Conservation (phyloP, 1,140 invertebrate species). For the Bombus balteatus region DNA sequence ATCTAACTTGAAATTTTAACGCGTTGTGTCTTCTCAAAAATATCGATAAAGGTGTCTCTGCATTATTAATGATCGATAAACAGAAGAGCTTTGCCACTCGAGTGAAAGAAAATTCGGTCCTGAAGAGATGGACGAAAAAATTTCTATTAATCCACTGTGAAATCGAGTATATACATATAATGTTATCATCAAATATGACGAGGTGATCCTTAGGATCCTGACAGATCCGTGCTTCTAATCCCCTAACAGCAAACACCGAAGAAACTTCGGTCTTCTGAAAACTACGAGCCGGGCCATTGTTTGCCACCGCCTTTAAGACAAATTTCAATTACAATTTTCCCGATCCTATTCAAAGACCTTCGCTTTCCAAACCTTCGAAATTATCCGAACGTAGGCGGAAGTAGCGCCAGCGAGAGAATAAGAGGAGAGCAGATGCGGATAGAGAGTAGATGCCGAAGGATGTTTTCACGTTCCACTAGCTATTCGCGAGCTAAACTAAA, state of each 20-base stretch:
- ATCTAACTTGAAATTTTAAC: neutral
- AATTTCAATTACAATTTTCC: constrained; percentile 23
- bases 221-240: neutral
- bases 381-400: neutral
- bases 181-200: neutral
- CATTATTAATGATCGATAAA: neutral
- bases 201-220: neutral
- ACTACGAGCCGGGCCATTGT: neutral
- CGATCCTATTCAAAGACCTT: neutral
- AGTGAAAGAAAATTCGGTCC: neutral
- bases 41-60: neutral
- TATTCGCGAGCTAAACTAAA: neutral
- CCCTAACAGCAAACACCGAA: too few species aligned
- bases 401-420: neutral
- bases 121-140: neutral
- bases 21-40: neutral
- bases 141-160: neutral
- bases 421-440: neutral
- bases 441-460: neutral
- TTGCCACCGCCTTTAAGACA: neutral
- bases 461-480: constrained; percentile 20
- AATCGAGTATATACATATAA: neutral
- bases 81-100: neutral
- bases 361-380: neutral
- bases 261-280: neutral